These are phyloP conservation scores for Chascanopsetta lugubris DNA, from an alignment of 2,113 vertebrate species.

Conservation along the genomic window DNA sequence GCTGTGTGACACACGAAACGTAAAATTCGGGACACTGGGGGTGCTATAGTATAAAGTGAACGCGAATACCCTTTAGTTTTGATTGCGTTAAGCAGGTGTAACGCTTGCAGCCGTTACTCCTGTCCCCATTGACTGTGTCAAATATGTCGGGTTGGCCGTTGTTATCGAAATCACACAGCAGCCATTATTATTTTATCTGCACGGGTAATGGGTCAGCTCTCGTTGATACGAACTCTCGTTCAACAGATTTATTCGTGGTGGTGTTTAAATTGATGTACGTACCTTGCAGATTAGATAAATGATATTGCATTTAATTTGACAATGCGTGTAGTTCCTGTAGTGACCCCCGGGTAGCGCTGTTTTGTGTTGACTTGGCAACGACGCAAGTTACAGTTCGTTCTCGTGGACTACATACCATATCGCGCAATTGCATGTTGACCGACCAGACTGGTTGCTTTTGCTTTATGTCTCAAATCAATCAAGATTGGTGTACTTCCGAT, in stretches of 20 bases:
- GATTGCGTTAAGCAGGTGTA: background rate
- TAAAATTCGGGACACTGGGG: background rate
- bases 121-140: slow-evolving; percentile 1
- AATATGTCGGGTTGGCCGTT: slow-evolving; percentile 49
- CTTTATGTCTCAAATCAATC: too few relatives aligned
- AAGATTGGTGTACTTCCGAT: too few relatives aligned
- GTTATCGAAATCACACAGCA: slow-evolving; percentile 23
- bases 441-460: background rate
- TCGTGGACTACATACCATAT: too few relatives aligned
- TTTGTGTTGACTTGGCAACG: slow-evolving; percentile 29
- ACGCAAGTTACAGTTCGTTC: background rate
- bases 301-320: background rate
- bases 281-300: too few relatives aligned
- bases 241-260: too few relatives aligned
- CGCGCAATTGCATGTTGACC: too few relatives aligned
- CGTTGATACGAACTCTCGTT: too few relatives aligned
- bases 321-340: slow-evolving; percentile 3
- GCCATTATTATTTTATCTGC: slow-evolving; percentile 1
- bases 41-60: accelerated
- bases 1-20: slow-evolving; percentile 12
- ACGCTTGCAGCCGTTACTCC: background rate
- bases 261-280: accelerated
- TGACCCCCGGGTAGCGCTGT: slow-evolving; percentile 48
- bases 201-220: too few relatives aligned
- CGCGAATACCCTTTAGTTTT: too few relatives aligned